phyloP scores from a whole-genome alignment of 2,888 invertebrate species.

The Drosophila quinaria region DNA sequence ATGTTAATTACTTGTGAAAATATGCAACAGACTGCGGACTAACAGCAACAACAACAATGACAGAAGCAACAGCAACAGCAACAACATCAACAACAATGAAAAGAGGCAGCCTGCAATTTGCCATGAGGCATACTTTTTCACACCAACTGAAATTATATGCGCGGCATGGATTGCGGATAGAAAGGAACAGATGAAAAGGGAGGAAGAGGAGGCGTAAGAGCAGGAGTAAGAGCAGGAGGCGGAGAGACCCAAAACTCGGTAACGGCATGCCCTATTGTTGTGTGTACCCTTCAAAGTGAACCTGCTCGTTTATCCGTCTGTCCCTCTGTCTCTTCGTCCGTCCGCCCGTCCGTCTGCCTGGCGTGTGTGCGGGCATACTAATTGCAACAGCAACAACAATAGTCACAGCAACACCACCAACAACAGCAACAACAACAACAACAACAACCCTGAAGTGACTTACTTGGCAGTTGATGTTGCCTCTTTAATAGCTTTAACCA shows the following conservation, averaged over 20 bases:
- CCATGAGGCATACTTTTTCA: conserved; percentile 72
- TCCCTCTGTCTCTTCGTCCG: not conserved
- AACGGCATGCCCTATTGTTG: conserved; percentile 51
- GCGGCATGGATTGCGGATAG: conserved; percentile 21
- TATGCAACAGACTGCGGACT: conserved; percentile 73
- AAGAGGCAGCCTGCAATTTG: conserved; percentile 60
- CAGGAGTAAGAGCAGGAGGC: not conserved
- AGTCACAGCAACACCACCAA: conserved; percentile 47
- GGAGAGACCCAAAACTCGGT: conserved; percentile 24
- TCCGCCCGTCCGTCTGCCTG: conserved; percentile 5
- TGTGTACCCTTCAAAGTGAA: conserved; percentile 61
- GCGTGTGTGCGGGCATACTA: conserved; percentile 71
- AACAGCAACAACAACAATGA: conserved; percentile 18
- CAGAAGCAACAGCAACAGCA: conserved; percentile 15
- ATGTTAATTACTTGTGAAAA: conserved; percentile 81
- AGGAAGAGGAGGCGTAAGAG: not conserved
- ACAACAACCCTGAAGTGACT: conserved; percentile 37
- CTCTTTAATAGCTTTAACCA: conserved; percentile 64
- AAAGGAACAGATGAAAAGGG: not conserved
- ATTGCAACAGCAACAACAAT: conserved; percentile 60
- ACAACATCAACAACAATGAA: conserved; percentile 20
- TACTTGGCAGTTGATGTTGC: conserved; percentile 40
- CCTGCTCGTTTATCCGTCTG: conserved; percentile 32
- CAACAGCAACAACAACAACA: conserved; percentile 36
- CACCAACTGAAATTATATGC: conserved; percentile 67